A percentile compares a stretch with the other conserved stretches of the same genome.
phyloP scores from a whole-genome alignment of 1,140 invertebrate species.

The Papilio helenus region DNA sequence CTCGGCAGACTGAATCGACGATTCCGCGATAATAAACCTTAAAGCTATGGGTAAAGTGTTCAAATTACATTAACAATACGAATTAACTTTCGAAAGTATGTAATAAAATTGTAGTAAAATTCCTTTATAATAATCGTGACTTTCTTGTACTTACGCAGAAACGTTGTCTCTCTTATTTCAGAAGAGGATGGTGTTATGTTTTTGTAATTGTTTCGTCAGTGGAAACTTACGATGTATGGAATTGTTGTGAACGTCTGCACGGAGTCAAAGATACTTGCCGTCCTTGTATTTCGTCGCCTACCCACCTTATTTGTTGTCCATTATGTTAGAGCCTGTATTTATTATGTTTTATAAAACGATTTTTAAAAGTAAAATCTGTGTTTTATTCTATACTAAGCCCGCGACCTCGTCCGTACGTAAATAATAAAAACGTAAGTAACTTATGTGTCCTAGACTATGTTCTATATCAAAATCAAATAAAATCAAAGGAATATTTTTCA shows the following conservation, averaged over 20 bases:
- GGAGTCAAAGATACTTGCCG: slow-evolving; percentile 64
- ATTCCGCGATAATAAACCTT: slow-evolving; percentile 5
- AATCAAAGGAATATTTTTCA: too few relatives aligned
- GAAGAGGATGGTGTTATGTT: too few relatives aligned
- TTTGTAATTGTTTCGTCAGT: too few relatives aligned
- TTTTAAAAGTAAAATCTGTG: slow-evolving; percentile 53
- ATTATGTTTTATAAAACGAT: slow-evolving; percentile 80
- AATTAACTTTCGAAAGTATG: neutral
- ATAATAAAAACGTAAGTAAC: too few relatives aligned
- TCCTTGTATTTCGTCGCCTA: slow-evolving; percentile 63
- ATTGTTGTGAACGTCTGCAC: slow-evolving; percentile 41
- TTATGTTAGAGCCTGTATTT: slow-evolving; percentile 78
- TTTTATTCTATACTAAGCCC: neutral
- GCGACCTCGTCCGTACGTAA: too few relatives aligned
- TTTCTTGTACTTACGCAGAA: neutral
- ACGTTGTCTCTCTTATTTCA: neutral
- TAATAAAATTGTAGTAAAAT: neutral
- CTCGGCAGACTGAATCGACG: slow-evolving; percentile 17
- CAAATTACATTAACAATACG: slow-evolving; percentile 26
- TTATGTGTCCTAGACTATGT: too few relatives aligned
- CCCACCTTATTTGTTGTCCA: slow-evolving; percentile 77
- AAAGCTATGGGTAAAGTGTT: neutral
- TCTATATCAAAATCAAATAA: too few relatives aligned
- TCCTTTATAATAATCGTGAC: neutral
- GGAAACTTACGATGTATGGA: neutral